Evolutionary conservation across 2,888 invertebrate genomes (phyloP).

Genomic region (Cyclophora albipunctata): DNA sequence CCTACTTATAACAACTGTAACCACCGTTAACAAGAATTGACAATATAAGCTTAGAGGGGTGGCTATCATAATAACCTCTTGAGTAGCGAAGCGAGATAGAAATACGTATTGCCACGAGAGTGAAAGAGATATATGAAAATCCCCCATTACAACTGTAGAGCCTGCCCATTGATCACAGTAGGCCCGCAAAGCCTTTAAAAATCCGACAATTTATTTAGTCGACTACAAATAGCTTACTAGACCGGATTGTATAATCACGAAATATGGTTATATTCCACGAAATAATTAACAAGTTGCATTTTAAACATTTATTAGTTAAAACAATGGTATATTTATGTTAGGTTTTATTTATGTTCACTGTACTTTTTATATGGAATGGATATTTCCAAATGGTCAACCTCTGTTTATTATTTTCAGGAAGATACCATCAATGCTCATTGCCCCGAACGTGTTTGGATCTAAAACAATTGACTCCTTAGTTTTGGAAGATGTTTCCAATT

Average conservation of each 20-base stretch:
- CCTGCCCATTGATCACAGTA: slow-evolving; percentile 66
- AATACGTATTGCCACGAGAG: slow-evolving; percentile 18
- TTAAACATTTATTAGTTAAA: no score
- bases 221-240: slow-evolving; percentile 41
- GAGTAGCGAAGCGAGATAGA: slow-evolving; percentile 32
- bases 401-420: no score
- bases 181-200: slow-evolving; percentile 67
- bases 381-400: no score
- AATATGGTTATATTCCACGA: slow-evolving; percentile 3
- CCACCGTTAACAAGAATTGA: slow-evolving; percentile 58
- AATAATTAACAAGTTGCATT: no score
- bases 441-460: no score
- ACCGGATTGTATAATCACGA: slow-evolving; percentile 22
- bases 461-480: no score
- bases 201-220: slow-evolving; percentile 69
- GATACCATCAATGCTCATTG: no score
- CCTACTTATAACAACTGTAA: slow-evolving; percentile 36
- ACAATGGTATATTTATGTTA: no score
- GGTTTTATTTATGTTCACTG: no score
- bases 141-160: slow-evolving; percentile 63
- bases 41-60: slow-evolving; percentile 42
- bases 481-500: no score
- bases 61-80: slow-evolving; percentile 38
- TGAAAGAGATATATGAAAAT: slow-evolving; percentile 39
- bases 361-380: no score